Evolutionary conservation across 1,140 invertebrate genomes (phyloP).

Genomic region (Odontomachus brunneus): DNA sequence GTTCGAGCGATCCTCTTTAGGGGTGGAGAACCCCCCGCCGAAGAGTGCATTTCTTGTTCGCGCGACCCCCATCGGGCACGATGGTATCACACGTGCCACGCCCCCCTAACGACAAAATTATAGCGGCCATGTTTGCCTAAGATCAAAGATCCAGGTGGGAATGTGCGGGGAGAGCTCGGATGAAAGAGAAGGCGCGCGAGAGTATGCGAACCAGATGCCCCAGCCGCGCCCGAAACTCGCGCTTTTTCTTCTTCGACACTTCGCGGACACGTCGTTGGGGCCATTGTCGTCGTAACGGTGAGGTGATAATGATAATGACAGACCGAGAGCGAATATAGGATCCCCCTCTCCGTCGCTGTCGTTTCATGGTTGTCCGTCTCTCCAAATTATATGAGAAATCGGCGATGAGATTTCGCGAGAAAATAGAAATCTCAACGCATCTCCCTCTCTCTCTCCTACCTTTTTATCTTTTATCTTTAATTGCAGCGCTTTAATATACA

Average conservation of each 20-base stretch:
- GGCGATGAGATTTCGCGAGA: not conserved
- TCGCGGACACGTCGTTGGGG: not conserved
- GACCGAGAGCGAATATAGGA: not conserved
- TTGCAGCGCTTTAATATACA: not conserved
- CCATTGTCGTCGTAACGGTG: not conserved
- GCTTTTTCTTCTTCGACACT: slow-evolving; percentile 25
- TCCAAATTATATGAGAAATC: not conserved
- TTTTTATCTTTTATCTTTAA: not conserved
- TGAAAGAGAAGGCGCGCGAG: slow-evolving; percentile 25
- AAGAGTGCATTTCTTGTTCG: slow-evolving; percentile 66
- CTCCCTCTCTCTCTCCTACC: no score
- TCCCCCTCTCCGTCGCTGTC: not conserved
- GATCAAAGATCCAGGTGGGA: slow-evolving; percentile 77
- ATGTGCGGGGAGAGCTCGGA: slow-evolving; percentile 26
- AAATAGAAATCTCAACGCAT: not conserved
- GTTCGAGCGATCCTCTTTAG: slow-evolving; percentile 52
- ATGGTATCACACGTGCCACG: slow-evolving; percentile 78
- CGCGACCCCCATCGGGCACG: slow-evolving; percentile 64
- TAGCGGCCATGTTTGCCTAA: slow-evolving; percentile 78
- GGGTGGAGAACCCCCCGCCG: slow-evolving; percentile 58
- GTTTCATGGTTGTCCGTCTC: not conserved
- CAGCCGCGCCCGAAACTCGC: not conserved
- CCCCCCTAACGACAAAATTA: slow-evolving; percentile 77
- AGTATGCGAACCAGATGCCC: slow-evolving; percentile 17
- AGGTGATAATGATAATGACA: slow-evolving; percentile 6